Base-by-base conservation (phyloP, 2,797 vertebrate species). In the Semotilus atromaculatus region DNA sequence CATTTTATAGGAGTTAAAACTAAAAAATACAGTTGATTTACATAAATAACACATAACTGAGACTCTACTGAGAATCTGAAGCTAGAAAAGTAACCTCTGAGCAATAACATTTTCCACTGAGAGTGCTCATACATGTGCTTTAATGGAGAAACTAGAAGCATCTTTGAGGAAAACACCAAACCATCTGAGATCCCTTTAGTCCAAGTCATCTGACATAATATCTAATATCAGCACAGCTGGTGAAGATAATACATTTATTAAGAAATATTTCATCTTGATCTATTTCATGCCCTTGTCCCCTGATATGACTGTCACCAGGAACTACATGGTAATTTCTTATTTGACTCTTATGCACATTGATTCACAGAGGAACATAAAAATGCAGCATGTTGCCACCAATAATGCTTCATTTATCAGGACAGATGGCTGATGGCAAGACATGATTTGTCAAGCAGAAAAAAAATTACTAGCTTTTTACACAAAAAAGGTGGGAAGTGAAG, bases 351-450 rank as follows among this genome's bases (percentile, higher is more conserved):
- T 66, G 40, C 11, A 23, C 14, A 36, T 51, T 34, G 60, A 36
- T 14, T 64, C 55, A 64, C 26, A 66, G 23, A 68, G 75, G 36
- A 66, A 70, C 58, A 83, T 78, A 72, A 64, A 80, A 84, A 85
- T 86, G 67, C 81, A 70, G 81, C 34, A 51, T 67, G 60, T 31
- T 74, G 78, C 80, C 70, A 72, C 85, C n/a, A 77, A 72, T 53
- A 81, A 85, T 82, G 70, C 55, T 55, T 68, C 84, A 76, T 87
- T 86, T 84, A 83, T 71, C 43, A 88, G 75, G 74, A 82, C 84
- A 86, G 86, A 89, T 86, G 86, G 84, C 74, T 51, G 70, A 82
- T 58, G 81, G 31, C 84, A 87, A 76, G 64, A 75, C 84, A 80
- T 85, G 82, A 87, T 86, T 82, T 86, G 84, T 84, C 84, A 86